These are phyloP conservation scores for Cyclargus thomasi DNA, from an alignment of 1,140 invertebrate species.

Conservation along the genomic window DNA sequence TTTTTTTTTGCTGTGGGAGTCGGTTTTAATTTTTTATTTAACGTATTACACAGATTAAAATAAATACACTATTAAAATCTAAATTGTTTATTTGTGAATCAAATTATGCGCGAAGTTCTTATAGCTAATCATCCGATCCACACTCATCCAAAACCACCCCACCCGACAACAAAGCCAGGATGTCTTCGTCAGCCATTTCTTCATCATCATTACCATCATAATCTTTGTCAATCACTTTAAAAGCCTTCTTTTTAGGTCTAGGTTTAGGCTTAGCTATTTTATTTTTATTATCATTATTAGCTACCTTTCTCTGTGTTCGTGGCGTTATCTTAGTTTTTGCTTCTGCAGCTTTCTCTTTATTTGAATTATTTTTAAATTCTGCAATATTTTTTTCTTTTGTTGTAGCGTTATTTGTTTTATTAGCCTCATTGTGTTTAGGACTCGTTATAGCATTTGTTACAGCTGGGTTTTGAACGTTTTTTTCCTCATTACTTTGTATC, in stretches of 20 bases:
- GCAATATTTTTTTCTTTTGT: not conserved
- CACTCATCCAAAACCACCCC: slow-evolving; percentile 59
- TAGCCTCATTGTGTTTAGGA: not conserved
- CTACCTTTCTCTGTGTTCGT: not conserved
- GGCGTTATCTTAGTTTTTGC: not conserved
- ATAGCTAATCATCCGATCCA: slow-evolving; percentile 38
- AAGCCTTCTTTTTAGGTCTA: not conserved
- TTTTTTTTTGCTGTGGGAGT: no score
- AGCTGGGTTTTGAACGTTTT: slow-evolving; percentile 5
- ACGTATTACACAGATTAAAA: not conserved
- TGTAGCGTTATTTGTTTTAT: not conserved
- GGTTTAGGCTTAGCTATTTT: not conserved
- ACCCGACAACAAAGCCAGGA: slow-evolving; percentile 48
- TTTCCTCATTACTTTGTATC: not conserved
- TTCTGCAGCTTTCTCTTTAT: not conserved
- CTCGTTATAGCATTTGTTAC: not conserved
- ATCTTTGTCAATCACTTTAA: slow-evolving; percentile 17
- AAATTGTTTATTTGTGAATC: not conserved
- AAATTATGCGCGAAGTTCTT: not conserved
- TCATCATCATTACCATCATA: slow-evolving; percentile 36
- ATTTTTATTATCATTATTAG: not conserved
- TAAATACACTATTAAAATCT: not conserved
- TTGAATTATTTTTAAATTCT: not conserved
- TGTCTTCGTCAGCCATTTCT: slow-evolving; percentile 51
- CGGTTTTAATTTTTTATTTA: no score